Percentiles rank a stretch among this genome's conserved stretches.
Evolutionary conservation across 2,888 invertebrate genomes (phyloP).

Genomic region (Xiphydria camelus): DNA sequence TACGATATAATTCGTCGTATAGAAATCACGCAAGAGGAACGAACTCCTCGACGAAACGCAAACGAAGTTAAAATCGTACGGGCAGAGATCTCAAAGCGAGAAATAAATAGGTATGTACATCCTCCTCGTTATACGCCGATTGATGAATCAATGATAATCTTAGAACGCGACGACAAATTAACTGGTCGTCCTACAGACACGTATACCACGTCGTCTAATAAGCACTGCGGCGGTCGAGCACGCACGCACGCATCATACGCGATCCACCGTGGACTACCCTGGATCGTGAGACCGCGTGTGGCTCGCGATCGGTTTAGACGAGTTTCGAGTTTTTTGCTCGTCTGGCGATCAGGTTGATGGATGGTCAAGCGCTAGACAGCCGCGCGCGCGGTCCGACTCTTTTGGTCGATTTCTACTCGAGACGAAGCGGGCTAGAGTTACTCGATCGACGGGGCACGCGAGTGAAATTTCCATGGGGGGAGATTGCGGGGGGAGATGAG

Average conservation of each 20-base stretch:
- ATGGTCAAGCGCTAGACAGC: conserved; percentile 20
- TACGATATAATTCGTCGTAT: no score
- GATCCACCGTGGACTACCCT: conserved; percentile 1
- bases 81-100: no score
- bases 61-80: no score
- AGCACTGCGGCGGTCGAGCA: no score
- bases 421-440: conserved; percentile 2
- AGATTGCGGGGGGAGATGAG: neutral
- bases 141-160: no score
- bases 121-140: no score
- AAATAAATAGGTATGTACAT: no score
- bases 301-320: conserved; percentile 33
- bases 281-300: conserved; percentile 26
- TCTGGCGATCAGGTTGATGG: conserved; percentile 33
- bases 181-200: no score
- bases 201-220: no score
- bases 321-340: conserved; percentile 33
- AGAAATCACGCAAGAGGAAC: no score
- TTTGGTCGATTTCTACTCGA: conserved; percentile 1
- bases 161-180: no score
- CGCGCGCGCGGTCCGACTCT: conserved; percentile 2
- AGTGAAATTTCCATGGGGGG: conserved; percentile 2
- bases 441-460: conserved; percentile 2
- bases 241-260: neutral
- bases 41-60: no score